Evolutionary conservation across 1,140 invertebrate species (phyloP), one percentile per base, ranked within the genome.

Genomic region (Cydia strobilella): DNA sequence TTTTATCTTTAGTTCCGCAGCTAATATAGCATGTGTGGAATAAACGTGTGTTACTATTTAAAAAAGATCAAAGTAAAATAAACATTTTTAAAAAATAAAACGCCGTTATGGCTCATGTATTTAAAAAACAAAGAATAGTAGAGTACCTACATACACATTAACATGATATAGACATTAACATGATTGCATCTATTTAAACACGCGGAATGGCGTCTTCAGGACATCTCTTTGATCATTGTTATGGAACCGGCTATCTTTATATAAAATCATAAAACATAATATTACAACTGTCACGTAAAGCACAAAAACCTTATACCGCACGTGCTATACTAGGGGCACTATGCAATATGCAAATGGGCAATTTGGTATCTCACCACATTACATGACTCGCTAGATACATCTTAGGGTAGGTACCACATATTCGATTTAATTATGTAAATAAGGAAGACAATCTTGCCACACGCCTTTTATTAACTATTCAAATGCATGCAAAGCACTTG

Each of bases 401-500:
- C 77, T 76, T 51, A 74, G 75, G 42, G 54, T 59, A 35, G 35
- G 72, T 81, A 62, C 74, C 74, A 74, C 74, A 74, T 76, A 79
- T 79, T 81, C 74, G 76, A 79, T 77, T 81, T 82, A 73, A 73
- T 75, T 84, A 88, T 90, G 86, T 79, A 85, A 86, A 89, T 86
- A 74, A 77, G 76, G 69, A 72, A 74, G 75, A 74, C 78, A 78
- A 79, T 69, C 65, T 69, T 76, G 75, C 76, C 75, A 89, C 86
- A 84, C 84, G 87, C 85, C 83, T 82, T 79, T 82, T 80, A 77
- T 79, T 75, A 81, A 77, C 79, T 83, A 86, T 84, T 86, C 79
- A 84, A 86, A 88, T 84, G 75, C 79, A 91, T 91, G 88, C 83
- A 89, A 87, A 89, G 78, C 80, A 80, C 76, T 85, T 80, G 84